Base-by-base conservation (phyloP, 2,797 vertebrate genomes). In the Brachymystax lenok region DNA sequence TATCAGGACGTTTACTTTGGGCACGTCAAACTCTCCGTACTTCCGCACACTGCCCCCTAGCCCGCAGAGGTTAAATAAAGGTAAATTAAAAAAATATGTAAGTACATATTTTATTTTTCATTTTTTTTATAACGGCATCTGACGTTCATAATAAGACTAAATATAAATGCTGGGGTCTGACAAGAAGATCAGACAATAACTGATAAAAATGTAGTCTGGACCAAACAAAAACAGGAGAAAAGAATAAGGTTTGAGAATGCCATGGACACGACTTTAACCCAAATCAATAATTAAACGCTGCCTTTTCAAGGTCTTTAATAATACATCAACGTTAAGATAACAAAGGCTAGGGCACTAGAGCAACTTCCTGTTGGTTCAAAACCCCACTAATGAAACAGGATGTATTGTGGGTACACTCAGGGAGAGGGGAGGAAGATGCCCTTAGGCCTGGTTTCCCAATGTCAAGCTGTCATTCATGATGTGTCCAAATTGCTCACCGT, bases 291-390 rank as follows among this genome's bases (percentile, higher is more conserved):
- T 95, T 94, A 85, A 95, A 72, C 82, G 80, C 79, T 2, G 82
- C 88, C 89, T 90, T 90, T 93, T 89, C 89, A 79, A 85, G 78
- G 79, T 85, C 87, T 90, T 95, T 90, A 94, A 94, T 95, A 94
- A 94, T 95, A 93, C 86, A 95, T 94, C 88, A 90, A 87, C 86
- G 91, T 91, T 92, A 86, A 82, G 87, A 92, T 89, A 91, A 93
- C 91, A 90, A 91, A 89, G 84, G 79, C 87, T 30, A 8, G 67
- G 68, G 59, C 77, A 82, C 70, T 1, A 40, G 14, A 52, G 64
- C 69, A 76, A 74, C 80, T 74, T 86, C 75, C 85, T 79, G 75
- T 83, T 80, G 77, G 80, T 79, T 87, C 86, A 91, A 81, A 80
- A 74, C 13, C 21, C 61, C 73, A 87, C 56, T 87, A 85, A 81